These are phyloP conservation scores for Caloenas nicobarica DNA, from an alignment of 2,113 vertebrate genomes.

Conservation along the genomic window DNA sequence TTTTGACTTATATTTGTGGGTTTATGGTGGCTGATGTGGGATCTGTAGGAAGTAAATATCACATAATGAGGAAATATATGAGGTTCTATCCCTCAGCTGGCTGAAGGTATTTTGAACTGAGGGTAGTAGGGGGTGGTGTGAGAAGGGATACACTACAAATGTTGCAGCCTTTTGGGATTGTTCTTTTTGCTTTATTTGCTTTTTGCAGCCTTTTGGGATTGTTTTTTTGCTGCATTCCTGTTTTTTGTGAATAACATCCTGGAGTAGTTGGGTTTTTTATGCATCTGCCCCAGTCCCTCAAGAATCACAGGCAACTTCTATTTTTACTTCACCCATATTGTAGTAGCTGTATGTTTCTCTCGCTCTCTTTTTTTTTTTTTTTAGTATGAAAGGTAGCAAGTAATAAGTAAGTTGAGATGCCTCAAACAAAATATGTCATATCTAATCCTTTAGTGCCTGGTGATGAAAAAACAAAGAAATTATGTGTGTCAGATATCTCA, in stretches of 20 bases:
- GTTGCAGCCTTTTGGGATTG: not conserved
- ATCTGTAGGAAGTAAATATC: not conserved
- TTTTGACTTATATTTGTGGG: not conserved
- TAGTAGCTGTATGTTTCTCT: not conserved
- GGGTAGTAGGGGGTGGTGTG: not conserved
- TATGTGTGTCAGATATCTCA: not conserved
- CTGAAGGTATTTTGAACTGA: not conserved
- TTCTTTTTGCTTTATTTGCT: too few species aligned
- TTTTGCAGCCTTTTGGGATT: not conserved
- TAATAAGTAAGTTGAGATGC: not conserved
- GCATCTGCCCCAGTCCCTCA: not conserved
- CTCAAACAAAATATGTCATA: not conserved
- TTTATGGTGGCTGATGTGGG: not conserved
- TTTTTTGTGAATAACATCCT: not conserved
- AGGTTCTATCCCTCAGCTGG: not conserved
- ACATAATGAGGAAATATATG: not conserved
- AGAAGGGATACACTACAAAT: not conserved
- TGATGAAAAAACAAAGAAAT: not conserved
- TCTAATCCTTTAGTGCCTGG: not conserved
- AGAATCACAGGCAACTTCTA: not conserved
- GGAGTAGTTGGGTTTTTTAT: not conserved
- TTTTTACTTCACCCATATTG: not conserved
- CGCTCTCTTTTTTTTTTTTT: not conserved
- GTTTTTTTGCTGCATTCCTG: not conserved
- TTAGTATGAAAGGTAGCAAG: not conserved